Conservation (phyloP, 1,140 invertebrate species). For the Micrasema longulum region DNA sequence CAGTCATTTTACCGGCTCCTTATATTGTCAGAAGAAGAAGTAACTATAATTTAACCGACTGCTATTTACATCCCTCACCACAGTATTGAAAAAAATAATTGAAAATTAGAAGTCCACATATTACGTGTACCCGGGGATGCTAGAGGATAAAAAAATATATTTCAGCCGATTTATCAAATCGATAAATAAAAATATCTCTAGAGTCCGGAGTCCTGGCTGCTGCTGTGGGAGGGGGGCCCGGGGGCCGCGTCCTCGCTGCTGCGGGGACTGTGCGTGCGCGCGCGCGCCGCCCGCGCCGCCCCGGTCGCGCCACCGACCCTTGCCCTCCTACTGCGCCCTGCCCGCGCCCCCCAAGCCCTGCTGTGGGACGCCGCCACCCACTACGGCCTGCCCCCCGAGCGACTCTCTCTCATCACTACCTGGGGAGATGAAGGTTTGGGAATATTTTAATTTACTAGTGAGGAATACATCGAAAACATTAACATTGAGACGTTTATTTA, state of each 20-base stretch:
- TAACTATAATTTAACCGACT: too few relatives aligned
- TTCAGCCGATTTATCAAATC: not conserved
- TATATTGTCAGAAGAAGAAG: too few relatives aligned
- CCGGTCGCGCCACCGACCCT: slow-evolving; percentile 10
- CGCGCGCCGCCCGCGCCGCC: slow-evolving; percentile 22
- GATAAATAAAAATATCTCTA: too few relatives aligned
- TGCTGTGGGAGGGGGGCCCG: slow-evolving; percentile 40
- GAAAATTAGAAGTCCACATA: too few relatives aligned
- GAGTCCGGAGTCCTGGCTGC: slow-evolving; percentile 44
- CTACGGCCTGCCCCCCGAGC: slow-evolving; percentile 40
- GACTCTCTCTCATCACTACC: slow-evolving; percentile 28
- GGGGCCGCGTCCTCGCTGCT: slow-evolving; percentile 33
- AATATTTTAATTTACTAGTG: too few relatives aligned
- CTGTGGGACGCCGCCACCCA: slow-evolving; percentile 39
- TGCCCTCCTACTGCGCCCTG: slow-evolving; percentile 37
- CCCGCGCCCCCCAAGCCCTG: slow-evolving; percentile 39
- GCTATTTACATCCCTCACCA: too few relatives aligned
- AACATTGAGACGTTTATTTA: too few relatives aligned
- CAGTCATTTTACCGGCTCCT: too few relatives aligned
- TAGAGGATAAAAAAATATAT: not conserved
- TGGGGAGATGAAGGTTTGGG: slow-evolving; percentile 48
- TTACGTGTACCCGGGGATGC: too few relatives aligned
- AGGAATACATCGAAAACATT: too few relatives aligned
- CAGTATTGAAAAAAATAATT: too few relatives aligned
- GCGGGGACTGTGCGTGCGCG: slow-evolving; percentile 38